Base-by-base conservation (phyloP, 1,140 invertebrate genomes). In the Drosophila orosa region DNA sequence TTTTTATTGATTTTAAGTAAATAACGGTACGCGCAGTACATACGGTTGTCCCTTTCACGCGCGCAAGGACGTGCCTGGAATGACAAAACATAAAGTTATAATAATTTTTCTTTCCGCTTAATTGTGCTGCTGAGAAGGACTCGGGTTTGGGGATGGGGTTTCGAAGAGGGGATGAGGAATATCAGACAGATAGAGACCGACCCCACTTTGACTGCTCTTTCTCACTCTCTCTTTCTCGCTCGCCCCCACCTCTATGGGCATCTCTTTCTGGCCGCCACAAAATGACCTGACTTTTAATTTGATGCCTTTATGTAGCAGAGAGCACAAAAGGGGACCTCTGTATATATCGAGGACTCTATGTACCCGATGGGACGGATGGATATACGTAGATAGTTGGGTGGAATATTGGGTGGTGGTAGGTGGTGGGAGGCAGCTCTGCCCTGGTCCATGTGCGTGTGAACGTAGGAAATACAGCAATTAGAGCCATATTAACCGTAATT, bases 401-500 rank as follows among this genome's bases (percentile, higher is more conserved):
- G 13, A 5, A 10, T 6, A 5, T 24, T 19, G 37, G 24, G 45
- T 13, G 24, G 45, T 13, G 19, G 15, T 58, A 31, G 25, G 60
- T 40, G 45, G 29, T n/a, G 17, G n/a, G 7, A 40, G 52, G 56
- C 45, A 57, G 45, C 47, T 50, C 48, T 48, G 59, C 59, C 37
- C 35, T 27, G 22, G 56, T 68, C 50, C 69, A 62, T 89, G 85
- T 89, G 85, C 73, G 77, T 89, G 84, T 72, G 65, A 59, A 76
- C 73, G 86, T 81, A 91, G 90, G 90, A 91, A 91, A 91, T 91
- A 91, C 90, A 90, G 90, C 90, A 91, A 91, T 91, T 91, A 91
- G 86, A 91, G 84, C 86, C 85, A 91, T 91, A 91, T 91, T 91
- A 91, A 91, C 90, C 86, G 90, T 91, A 91, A 91, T 91, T 91